These are phyloP conservation scores for Fistularia commersonii DNA, from an alignment of 2,797 vertebrate species.

Conservation along the genomic window DNA sequence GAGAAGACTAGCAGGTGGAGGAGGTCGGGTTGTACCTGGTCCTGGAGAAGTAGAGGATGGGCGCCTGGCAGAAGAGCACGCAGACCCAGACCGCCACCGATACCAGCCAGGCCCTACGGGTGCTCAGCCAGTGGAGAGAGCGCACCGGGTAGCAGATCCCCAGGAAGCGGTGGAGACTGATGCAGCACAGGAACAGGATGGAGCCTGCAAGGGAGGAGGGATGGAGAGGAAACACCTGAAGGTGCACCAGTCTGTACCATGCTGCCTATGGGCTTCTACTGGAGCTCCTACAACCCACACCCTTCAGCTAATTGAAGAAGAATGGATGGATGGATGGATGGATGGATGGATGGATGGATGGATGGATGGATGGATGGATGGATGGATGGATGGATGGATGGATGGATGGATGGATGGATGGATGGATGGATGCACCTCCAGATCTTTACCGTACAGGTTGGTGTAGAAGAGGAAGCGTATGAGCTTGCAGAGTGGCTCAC, in stretches of 20 bases:
- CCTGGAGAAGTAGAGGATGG: slow-evolving; percentile 89
- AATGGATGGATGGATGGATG: too few relatives aligned
- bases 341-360: too few relatives aligned
- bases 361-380: too few relatives aligned
- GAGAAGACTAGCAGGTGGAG: slow-evolving; percentile 1
- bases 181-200: slow-evolving; percentile 94
- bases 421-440: too few relatives aligned
- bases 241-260: neutral
- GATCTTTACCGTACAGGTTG: slow-evolving; percentile 83
- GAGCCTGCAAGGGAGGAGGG: slow-evolving; percentile 41
- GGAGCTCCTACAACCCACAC: too few relatives aligned
- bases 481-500: slow-evolving; percentile 84
- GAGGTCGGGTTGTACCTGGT: too few relatives aligned
- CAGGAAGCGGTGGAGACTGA: slow-evolving; percentile 90
- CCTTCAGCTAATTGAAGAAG: too few relatives aligned
- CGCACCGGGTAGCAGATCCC: slow-evolving; percentile 87
- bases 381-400: too few relatives aligned
- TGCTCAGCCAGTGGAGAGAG: slow-evolving; percentile 83
- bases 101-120: slow-evolving; percentile 78
- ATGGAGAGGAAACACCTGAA: neutral
- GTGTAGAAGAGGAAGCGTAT: slow-evolving; percentile 97
- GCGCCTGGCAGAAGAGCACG: slow-evolving; percentile 83
- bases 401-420: too few relatives aligned
- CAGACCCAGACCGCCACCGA: slow-evolving; percentile 77
- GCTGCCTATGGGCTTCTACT: too few relatives aligned